These are phyloP conservation scores for Paguma larvata DNA, from an alignment of 2,797 vertebrate genomes.

Conservation along the genomic window DNA sequence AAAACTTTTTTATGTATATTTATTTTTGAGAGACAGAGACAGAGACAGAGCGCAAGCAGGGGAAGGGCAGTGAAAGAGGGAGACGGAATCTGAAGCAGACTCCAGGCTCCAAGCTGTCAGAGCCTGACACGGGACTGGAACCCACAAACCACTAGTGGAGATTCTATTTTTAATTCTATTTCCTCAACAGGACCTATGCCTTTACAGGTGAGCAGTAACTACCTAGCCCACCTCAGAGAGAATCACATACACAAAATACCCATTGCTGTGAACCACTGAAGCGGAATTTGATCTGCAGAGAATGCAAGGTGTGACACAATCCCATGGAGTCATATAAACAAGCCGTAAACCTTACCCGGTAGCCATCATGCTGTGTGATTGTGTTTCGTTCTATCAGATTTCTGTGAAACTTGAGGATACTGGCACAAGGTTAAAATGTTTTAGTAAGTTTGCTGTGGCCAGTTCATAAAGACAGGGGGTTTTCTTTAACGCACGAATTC, in stretches of 20 bases:
- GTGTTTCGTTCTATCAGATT: neutral
- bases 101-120: no score
- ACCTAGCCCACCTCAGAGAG: neutral
- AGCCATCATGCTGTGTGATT: no score
- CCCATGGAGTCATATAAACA: neutral
- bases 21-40: no score
- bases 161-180: neutral
- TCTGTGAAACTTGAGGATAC: neutral
- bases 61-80: no score
- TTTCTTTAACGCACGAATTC: neutral
- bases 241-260: neutral
- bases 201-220: neutral
- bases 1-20: no score
- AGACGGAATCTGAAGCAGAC: no score
- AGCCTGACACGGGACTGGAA: no score
- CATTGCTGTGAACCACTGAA: neutral
- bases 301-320: neutral
- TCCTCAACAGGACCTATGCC: neutral
- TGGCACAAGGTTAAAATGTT: neutral
- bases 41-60: no score
- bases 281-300: neutral
- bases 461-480: neutral
- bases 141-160: no score
- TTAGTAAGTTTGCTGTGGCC: neutral
- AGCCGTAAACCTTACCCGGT: neutral